Base-by-base conservation (phyloP, 2,888 invertebrate genomes). In the Steinernema carpocapsae region DNA sequence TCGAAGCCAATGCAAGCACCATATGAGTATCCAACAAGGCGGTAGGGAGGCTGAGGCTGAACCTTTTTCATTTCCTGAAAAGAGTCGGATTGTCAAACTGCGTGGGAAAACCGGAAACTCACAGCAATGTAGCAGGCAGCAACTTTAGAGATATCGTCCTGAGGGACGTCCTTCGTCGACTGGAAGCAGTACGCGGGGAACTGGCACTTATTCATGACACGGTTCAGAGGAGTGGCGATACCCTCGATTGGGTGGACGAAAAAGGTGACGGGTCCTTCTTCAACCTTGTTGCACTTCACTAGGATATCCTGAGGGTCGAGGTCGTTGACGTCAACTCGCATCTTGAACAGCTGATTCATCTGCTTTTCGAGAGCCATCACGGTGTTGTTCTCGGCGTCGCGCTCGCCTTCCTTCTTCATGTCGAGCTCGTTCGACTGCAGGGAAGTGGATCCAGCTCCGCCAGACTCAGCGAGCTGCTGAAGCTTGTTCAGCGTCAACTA, bases 1-100 rank as follows among this genome's bases (percentile, higher is more conserved):
- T 97, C 97, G 88, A 95, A 94, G 22, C 95, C 95, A 45, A 97
- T 93, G 83, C 93, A 92, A 52, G 94, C 94, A 78, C 99, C 97
- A 89, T 94, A 97, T 0, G 97, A 97, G 89, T 99, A 97, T 0
- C 97, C 97, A 59, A 93, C 92, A 79, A 99, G 90, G 72, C 92
- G 91, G 90, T 94, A 96, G 1, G 96, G 95, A 78, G 94, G 94
- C 76, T 90, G 89, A 10, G 92, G 91, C 89, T 94, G 94, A 70
- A 93, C 90, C 72, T 91, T 90, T 87, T 92, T 92, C 85, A 96
- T 91, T 88, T 93, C 91, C 88, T 91, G 84, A 43, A 83, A 72
- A 22, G 19, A 10, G n/a, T n/a, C n/a, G n/a, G 12, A 19, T 42
- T 19, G 1, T 70, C 17, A 26, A 7, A n/a, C n/a, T 7, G 17